A percentile compares a stretch with the other conserved stretches of the same genome.
phyloP scores from a whole-genome alignment of 2,888 invertebrate species.

The Nephrocerus scutellatus region DNA sequence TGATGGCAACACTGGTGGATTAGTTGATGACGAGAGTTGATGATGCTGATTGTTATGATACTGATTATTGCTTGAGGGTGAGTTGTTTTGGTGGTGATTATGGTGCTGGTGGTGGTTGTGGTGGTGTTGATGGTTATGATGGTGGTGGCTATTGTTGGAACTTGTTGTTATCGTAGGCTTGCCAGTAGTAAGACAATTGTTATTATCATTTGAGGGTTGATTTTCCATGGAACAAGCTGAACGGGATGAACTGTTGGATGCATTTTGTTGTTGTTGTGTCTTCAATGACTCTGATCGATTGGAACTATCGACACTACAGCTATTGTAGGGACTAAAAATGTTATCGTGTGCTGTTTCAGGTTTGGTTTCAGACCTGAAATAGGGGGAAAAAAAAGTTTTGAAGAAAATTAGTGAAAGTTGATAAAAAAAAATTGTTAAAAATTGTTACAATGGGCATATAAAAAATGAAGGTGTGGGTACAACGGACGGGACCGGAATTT shows the following conservation, averaged over 20 bases:
- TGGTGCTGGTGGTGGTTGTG: conserved; percentile 1
- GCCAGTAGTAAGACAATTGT: too few species aligned
- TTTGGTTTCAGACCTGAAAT: conserved; percentile 38
- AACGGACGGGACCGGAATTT: too few species aligned
- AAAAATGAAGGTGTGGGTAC: too few species aligned
- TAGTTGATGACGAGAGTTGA: conserved; percentile 7
- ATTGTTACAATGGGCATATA: too few species aligned
- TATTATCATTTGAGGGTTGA: conserved; percentile 23
- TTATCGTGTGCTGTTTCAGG: conserved; percentile 44
- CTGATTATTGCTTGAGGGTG: conserved; percentile 1
- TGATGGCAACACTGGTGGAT: conserved; percentile 10
- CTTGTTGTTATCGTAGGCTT: too few species aligned
- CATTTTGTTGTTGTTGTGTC: conserved; percentile 15
- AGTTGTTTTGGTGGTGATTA: conserved; percentile 10
- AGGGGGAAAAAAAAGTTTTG: conserved; percentile 8
- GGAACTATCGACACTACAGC: conserved; percentile 30
- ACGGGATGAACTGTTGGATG: conserved; percentile 18
- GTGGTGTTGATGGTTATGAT: conserved; percentile 5
- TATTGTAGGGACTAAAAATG: conserved; percentile 41
- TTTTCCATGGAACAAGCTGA: conserved; percentile 31
- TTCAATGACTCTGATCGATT: conserved; percentile 30
- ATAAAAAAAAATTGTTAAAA: too few species aligned
- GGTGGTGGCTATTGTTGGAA: conserved; percentile 20
- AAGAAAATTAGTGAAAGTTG: conserved; percentile 31
- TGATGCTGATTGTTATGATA: conserved; percentile 9